phyloP scores from a whole-genome alignment of 2,888 invertebrate species.

The Catocala sponsa region DNA sequence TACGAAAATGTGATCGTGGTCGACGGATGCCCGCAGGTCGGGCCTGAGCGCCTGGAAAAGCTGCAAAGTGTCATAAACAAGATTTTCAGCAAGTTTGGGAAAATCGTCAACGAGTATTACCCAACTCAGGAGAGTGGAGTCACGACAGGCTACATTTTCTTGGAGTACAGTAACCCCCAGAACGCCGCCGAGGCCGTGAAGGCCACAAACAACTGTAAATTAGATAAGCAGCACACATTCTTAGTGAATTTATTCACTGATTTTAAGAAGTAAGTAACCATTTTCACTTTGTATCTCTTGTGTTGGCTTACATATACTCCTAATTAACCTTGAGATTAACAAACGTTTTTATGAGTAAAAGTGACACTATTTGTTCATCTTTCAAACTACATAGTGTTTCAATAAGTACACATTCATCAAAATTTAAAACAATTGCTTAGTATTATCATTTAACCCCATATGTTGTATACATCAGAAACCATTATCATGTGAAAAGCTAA shows the following conservation, averaged over 20 bases:
- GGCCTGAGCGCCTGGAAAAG: constrained; percentile 96
- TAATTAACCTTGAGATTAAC: no score
- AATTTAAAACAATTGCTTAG: no score
- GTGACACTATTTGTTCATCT: no score
- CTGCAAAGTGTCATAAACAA: constrained; percentile 97
- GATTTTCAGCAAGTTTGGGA: constrained; percentile 95
- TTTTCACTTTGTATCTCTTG: no score
- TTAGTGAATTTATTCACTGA: constrained; percentile 98
- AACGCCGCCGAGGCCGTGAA: constrained; percentile 97
- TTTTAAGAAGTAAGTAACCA: constrained; percentile 93
- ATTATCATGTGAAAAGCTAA: no score
- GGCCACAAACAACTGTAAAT: constrained; percentile 95
- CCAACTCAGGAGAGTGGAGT: constrained; percentile 94
- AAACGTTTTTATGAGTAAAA: no score
- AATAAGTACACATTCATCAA: no score
- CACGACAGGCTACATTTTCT: constrained; percentile 97
- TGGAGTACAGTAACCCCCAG: constrained; percentile 95
- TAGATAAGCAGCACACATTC: constrained; percentile 98
- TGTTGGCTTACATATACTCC: no score
- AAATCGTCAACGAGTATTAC: constrained; percentile 95
- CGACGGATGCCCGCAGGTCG: constrained; percentile 98
- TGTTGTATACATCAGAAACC: no score
- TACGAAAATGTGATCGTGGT: constrained; percentile 98
- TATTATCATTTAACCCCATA: no score
- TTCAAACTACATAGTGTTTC: no score